A percentile compares a stretch with the other conserved stretches of the same genome.
Conservation (phyloP, 2,797 vertebrate genomes). For the Hippocampus kuda region DNA sequence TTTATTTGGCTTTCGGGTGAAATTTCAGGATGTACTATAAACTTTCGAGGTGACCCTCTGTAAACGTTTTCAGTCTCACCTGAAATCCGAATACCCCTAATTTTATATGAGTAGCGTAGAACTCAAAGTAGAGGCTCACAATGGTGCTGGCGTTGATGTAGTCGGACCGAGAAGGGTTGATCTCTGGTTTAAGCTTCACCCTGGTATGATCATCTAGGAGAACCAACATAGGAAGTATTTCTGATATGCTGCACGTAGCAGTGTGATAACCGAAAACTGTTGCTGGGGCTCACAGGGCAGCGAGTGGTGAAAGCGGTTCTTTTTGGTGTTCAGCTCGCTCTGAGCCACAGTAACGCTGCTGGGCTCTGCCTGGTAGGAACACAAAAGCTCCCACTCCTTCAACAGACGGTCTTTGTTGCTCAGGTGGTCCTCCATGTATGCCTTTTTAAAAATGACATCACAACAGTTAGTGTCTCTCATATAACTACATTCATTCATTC, state of each 20-base stretch:
- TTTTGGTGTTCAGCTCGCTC: slow-evolving; percentile 78
- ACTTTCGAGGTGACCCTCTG: no score
- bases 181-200: slow-evolving; percentile 85
- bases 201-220: slow-evolving; percentile 81
- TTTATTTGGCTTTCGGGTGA: background rate
- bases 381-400: slow-evolving; percentile 93
- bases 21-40: background rate
- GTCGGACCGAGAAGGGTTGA: slow-evolving; percentile 84
- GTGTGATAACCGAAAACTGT: background rate
- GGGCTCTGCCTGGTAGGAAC: slow-evolving; percentile 92
- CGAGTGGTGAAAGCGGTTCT: slow-evolving; percentile 84
- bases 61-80: no score
- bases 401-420: slow-evolving; percentile 86
- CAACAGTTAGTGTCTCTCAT: background rate
- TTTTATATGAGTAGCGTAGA: no score
- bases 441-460: slow-evolving; percentile 36
- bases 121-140: slow-evolving; percentile 61
- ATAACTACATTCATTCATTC: no score
- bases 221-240: background rate
- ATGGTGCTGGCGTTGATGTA: slow-evolving; percentile 97
- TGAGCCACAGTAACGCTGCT: slow-evolving; percentile 74
- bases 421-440: slow-evolving; percentile 97
- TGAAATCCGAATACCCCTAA: no score
- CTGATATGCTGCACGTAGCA: background rate
- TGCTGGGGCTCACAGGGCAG: slow-evolving; percentile 80